Evolutionary conservation across 2,888 invertebrate genomes (phyloP).

Genomic region (Acleris sparsana): DNA sequence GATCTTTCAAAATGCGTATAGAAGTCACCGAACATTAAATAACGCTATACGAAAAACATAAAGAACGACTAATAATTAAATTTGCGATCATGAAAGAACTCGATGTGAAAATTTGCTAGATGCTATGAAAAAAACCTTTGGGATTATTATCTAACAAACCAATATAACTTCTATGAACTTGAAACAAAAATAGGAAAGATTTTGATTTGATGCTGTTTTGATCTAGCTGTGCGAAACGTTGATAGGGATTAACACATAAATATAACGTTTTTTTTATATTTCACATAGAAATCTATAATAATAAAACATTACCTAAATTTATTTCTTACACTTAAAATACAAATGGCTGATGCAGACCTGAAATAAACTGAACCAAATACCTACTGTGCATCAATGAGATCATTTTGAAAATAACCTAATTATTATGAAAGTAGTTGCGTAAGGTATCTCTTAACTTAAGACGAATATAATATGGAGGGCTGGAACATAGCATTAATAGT

Average conservation of each 20-base stretch:
- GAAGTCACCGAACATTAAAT: too few relatives aligned
- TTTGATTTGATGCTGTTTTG: too few relatives aligned
- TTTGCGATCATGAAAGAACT: too few relatives aligned
- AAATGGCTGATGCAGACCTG: constrained; percentile 60
- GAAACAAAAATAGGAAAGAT: too few relatives aligned
- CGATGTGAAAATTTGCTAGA: too few relatives aligned
- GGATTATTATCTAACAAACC: too few relatives aligned
- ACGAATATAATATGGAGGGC: constrained; percentile 4
- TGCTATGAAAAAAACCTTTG: too few relatives aligned
- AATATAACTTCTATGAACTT: too few relatives aligned
- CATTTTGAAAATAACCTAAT: constrained; percentile 52
- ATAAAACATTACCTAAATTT: constrained; percentile 42
- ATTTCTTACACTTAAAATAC: constrained; percentile 36
- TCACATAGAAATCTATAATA: constrained; percentile 32
- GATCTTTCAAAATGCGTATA: too few relatives aligned
- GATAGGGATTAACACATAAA: constrained; percentile 13
- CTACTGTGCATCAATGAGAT: constrained; percentile 70
- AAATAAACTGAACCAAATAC: constrained; percentile 56
- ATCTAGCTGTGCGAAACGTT: too few relatives aligned
- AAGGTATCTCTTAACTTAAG: constrained; percentile 14
- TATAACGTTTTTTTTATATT: constrained; percentile 28
- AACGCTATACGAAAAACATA: too few relatives aligned
- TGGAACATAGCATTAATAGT: constrained; percentile 1
- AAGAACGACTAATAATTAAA: too few relatives aligned
- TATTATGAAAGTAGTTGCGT: constrained; percentile 39